A percentile compares a stretch with the other conserved stretches of the same genome.
Conservation (phyloP, 2,113 vertebrate species). For the Tachycineta bicolor region DNA sequence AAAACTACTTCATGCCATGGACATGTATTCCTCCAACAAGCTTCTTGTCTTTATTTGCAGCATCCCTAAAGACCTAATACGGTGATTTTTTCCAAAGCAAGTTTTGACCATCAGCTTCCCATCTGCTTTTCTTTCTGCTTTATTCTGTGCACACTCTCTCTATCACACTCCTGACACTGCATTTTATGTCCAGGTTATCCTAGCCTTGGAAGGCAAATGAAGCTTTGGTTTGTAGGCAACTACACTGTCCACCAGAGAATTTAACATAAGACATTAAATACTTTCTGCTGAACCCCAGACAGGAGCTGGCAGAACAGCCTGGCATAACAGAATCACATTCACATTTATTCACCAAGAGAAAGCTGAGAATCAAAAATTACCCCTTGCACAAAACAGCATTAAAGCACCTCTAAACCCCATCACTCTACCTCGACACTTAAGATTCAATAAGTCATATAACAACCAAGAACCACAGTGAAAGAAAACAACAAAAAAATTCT, state of each 20-base stretch:
- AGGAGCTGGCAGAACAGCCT: not conserved
- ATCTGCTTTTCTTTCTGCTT: not conserved
- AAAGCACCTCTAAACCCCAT: not conserved
- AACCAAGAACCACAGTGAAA: not conserved
- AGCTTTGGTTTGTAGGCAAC: not conserved
- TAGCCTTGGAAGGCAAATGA: not conserved
- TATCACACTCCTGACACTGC: not conserved
- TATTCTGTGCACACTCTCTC: too few relatives aligned
- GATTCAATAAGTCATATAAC: not conserved
- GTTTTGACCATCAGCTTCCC: not conserved
- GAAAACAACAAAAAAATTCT: not conserved
- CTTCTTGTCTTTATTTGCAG: not conserved
- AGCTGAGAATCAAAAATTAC: not conserved
- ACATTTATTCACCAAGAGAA: not conserved
- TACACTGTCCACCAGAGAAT: not conserved
- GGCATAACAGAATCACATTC: not conserved
- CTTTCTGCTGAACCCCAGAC: not conserved
- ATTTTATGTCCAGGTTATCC: not conserved
- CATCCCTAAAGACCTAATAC: not conserved
- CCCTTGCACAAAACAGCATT: not conserved
- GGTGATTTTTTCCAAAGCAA: not conserved
- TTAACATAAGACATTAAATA: accelerated
- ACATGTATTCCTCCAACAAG: not conserved
- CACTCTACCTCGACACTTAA: not conserved
- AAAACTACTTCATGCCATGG: not conserved